Evolutionary conservation across 2,888 invertebrate species (phyloP), one percentile per base, ranked within the genome.

Genomic region (Rhagium mordax): DNA sequence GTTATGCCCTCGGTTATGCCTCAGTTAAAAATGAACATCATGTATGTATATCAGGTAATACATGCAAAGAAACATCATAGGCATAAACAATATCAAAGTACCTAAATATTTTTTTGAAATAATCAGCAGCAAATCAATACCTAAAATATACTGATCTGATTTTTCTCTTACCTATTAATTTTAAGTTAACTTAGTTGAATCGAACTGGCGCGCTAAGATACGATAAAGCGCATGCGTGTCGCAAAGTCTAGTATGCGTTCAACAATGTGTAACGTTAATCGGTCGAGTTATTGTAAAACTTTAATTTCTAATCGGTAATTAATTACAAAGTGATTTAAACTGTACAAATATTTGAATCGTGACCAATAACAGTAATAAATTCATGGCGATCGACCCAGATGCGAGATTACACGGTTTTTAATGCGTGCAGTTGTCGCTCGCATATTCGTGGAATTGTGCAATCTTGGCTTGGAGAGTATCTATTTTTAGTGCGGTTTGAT

Each of bases 341-440:
- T 10, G n/a, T n/a, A 41, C 41, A 41, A 41, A n/a, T 13, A 41
- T n/a, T 41, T 68, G 68, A 68, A 53, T 21, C 33, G 49, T 8
- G 51, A 68, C 68, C 68, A 72, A 72, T 68, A 59, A 62, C 60
- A 71, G 41, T 62, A 68, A 68, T 55, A 65, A 70, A 27, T 51
- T 47, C 21, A 21, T 68, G 72, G 72, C 59, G 51, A 59, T 41
- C 59, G 68, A 72, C 72, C 72, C 20, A 72, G 49, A 41, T 41
- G n/a, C n/a, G 41, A 41, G n/a, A 41, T 41, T 41, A 41, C 41
- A 41, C 41, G 41, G 41, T 41, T 41, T 41, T 41, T 41, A 41
- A 41, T 41, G 41, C 41, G n/a, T 41, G 41, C 24, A 4, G 24
- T 24, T 24, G 24, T 24, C 24, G 24, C 3, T 3, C 24, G 3